Conservation (phyloP, 2,113 vertebrate species). For the Todiramphus chloris region DNA sequence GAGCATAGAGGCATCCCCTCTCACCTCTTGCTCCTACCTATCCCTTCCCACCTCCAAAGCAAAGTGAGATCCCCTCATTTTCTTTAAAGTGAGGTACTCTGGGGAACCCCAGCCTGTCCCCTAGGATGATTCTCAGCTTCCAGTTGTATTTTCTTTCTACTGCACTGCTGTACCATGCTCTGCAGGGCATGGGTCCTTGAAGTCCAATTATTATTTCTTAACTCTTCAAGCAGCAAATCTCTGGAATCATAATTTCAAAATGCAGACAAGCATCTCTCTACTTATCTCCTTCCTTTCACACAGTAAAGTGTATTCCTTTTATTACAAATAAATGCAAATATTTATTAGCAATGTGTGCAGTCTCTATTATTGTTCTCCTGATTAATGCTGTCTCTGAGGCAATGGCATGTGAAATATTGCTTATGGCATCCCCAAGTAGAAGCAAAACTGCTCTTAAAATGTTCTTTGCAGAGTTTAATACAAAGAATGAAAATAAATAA, state of each 20-base stretch:
- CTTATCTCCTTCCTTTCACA: slow-evolving; percentile 8
- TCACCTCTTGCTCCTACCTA: not conserved
- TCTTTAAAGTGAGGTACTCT: not conserved
- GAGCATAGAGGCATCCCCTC: fast-evolving
- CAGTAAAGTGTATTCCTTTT: slow-evolving; percentile 28
- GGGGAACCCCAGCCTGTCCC: not conserved
- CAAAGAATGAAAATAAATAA: slow-evolving; percentile 74
- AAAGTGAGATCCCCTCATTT: not conserved
- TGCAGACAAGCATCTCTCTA: not conserved
- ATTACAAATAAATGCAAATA: slow-evolving; percentile 65
- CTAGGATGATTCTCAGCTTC: not conserved
- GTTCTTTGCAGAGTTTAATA: slow-evolving; percentile 64
- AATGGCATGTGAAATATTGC: slow-evolving; percentile 62
- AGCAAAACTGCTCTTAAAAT: slow-evolving; percentile 66
- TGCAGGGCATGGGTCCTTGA: not conserved
- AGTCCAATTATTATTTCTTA: slow-evolving; percentile 8
- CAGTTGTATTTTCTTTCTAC: not conserved
- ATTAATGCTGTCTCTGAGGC: slow-evolving; percentile 67
- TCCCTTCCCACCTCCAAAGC: not conserved
- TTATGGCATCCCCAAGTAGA: slow-evolving; percentile 57
- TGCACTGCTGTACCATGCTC: not conserved
- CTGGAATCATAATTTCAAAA: not conserved
- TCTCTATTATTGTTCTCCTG: slow-evolving; percentile 61
- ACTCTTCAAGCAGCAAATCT: slow-evolving; percentile 17
- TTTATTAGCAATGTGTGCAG: slow-evolving; percentile 66